These are phyloP conservation scores for Hystrix brachyura DNA, from an alignment of 2,113 vertebrate genomes.

Conservation along the genomic window DNA sequence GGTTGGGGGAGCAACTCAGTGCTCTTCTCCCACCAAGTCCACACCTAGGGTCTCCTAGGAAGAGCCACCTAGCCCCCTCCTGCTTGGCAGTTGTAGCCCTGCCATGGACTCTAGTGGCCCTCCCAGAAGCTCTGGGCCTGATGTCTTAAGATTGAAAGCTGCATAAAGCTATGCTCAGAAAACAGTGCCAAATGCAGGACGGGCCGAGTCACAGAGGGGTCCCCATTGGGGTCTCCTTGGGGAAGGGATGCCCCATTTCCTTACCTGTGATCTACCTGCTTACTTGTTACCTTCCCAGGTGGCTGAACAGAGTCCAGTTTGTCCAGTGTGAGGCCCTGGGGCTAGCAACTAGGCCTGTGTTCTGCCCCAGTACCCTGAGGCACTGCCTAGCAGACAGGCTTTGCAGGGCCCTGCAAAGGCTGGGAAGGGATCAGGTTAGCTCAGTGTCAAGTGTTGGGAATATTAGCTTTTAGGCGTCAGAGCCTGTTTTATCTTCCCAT, in stretches of 20 bases:
- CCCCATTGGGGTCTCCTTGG: rapidly evolving
- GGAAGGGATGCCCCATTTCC: background rate
- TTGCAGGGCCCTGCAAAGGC: background rate
- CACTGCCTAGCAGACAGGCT: background rate
- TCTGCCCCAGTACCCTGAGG: background rate
- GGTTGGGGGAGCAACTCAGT: background rate
- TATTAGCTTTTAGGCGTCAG: background rate
- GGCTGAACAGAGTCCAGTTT: background rate
- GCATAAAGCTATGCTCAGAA: background rate
- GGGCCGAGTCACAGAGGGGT: background rate
- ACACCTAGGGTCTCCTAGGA: background rate
- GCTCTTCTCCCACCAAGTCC: background rate
- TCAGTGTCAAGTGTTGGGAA: background rate
- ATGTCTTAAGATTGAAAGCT: background rate
- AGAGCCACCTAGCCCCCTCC: background rate
- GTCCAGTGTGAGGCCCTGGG: background rate
- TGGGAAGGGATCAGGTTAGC: background rate
- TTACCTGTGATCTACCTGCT: background rate
- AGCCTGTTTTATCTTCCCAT: background rate
- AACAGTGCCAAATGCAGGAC: background rate
- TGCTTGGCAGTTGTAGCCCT: no score
- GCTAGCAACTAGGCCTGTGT: background rate
- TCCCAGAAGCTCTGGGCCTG: background rate
- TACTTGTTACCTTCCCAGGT: background rate
- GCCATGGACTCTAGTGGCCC: background rate